phyloP scores from a whole-genome alignment of 2,797 vertebrate species.

The Eurystomus glaucurus region DNA sequence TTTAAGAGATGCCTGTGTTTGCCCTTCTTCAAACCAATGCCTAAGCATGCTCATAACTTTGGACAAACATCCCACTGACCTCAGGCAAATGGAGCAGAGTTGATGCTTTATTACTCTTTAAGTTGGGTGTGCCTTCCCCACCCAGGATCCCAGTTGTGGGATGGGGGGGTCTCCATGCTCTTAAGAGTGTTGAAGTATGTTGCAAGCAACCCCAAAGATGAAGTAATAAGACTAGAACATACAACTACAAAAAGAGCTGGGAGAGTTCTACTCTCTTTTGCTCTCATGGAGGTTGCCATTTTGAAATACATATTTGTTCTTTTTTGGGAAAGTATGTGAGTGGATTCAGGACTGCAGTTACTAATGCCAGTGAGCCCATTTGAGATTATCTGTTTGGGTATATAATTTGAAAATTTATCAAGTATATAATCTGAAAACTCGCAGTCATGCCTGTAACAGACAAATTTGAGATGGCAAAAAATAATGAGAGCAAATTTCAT shows the following conservation, averaged over 20 bases:
- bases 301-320: background rate
- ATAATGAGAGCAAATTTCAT: background rate
- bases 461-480: background rate
- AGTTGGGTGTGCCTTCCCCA: background rate
- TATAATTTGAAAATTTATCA: background rate
- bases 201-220: background rate
- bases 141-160: background rate
- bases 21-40: conserved; percentile 7
- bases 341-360: background rate
- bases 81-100: background rate
- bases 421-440: background rate
- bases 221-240: background rate
- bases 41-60: background rate
- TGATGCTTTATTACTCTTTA: background rate
- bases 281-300: background rate
- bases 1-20: conserved; percentile 47
- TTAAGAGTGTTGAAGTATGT: background rate
- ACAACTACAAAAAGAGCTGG: background rate
- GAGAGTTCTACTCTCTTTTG: background rate
- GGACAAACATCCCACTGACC: background rate
- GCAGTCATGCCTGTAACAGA: background rate
- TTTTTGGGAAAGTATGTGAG: background rate
- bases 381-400: background rate
- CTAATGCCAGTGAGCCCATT: background rate
- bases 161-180: background rate